A percentile compares a stretch with the other conserved stretches of the same genome.
Evolutionary conservation across 2,113 vertebrate species (phyloP).

Genomic region (Barnardius zonarius): DNA sequence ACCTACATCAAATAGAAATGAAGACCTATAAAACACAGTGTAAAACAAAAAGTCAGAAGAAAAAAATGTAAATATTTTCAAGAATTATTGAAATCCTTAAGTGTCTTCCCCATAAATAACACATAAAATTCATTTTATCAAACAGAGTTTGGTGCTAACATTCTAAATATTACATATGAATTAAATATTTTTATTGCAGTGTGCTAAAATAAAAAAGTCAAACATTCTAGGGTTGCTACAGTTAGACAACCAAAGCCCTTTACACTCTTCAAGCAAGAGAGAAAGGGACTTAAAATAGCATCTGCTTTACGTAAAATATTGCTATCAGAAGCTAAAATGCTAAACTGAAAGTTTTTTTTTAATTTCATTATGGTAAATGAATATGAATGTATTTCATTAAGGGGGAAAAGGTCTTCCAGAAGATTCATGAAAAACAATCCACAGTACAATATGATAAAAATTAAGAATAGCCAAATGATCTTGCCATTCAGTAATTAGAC

Average conservation of each 20-base stretch:
- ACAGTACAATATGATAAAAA: background rate
- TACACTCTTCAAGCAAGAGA: background rate
- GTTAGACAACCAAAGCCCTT: background rate
- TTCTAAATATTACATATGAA: conserved; percentile 35
- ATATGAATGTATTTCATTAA: background rate
- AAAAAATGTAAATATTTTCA: conserved; percentile 75
- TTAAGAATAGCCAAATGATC: background rate
- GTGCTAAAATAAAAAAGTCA: background rate
- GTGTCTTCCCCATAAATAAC: conserved; percentile 71
- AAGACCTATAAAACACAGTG: conserved; percentile 63
- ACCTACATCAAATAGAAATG: conserved; percentile 77
- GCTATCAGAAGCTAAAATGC: background rate
- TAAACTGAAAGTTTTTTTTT: background rate
- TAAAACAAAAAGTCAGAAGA: conserved; percentile 74
- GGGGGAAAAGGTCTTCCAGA: background rate
- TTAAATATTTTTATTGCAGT: conserved; percentile 35
- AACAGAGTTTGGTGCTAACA: conserved; percentile 33
- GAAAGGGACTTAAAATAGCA: background rate
- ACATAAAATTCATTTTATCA: conserved; percentile 71
- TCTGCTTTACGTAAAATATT: conserved; percentile 10
- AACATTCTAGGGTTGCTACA: background rate
- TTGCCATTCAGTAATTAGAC: background rate
- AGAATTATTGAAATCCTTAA: conserved; percentile 75
- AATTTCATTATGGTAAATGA: background rate
- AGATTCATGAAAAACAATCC: background rate